Percentiles rank a stretch among this genome's conserved stretches.
Conservation (phyloP, 2,797 vertebrate genomes). For the Salmo trutta region DNA sequence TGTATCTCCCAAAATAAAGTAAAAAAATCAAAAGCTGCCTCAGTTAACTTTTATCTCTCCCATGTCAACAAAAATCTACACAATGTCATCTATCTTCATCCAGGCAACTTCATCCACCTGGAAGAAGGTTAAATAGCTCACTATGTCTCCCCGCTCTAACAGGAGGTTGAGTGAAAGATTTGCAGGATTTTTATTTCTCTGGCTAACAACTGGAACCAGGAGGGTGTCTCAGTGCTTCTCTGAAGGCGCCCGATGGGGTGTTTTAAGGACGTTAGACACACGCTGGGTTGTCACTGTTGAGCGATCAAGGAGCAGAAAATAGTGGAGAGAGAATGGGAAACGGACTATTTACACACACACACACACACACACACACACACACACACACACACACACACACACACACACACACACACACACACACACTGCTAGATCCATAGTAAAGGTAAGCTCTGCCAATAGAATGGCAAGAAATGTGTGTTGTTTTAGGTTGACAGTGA, state of each 20-base stretch:
- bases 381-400: background rate
- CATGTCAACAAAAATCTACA: background rate
- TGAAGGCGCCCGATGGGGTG: constrained; percentile 60
- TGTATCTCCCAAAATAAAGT: background rate
- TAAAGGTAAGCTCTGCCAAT: constrained; percentile 1
- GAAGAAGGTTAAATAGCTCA: constrained; percentile 14
- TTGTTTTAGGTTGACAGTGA: constrained; percentile 5
- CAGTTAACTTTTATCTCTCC: background rate
- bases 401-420: constrained; percentile 1
- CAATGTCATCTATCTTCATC: constrained; percentile 4
- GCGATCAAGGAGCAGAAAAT: background rate
- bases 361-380: background rate
- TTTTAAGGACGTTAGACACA: constrained; percentile 57
- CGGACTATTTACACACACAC: background rate
- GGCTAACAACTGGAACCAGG: constrained; percentile 60
- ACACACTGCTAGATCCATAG: constrained; percentile 15
- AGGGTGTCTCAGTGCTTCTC: constrained; percentile 59
- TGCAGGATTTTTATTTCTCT: constrained; percentile 52
- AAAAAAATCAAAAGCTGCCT: background rate
- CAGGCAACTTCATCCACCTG: constrained; percentile 6
- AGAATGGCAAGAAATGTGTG: background rate
- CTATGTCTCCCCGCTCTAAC: background rate
- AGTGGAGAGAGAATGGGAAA: background rate
- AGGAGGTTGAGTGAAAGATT: constrained; percentile 45
- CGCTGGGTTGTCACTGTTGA: constrained; percentile 5